These are phyloP conservation scores for Acanthoscelides obtectus DNA, from an alignment of 2,888 invertebrate genomes.

Conservation along the genomic window DNA sequence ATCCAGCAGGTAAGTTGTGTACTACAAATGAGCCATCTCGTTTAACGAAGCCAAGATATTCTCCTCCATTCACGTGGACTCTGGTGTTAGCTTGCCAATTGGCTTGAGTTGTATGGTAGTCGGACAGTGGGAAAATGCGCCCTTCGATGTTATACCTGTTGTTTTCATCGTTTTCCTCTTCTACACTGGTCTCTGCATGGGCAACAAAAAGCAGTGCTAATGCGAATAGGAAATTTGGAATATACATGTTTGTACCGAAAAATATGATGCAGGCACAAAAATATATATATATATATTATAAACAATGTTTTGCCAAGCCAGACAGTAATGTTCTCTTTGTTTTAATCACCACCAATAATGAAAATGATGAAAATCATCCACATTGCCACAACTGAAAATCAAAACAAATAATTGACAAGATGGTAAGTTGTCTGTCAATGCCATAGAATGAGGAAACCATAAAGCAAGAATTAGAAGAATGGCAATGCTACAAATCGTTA, in stretches of 20 bases:
- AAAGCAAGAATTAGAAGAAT: too few species aligned
- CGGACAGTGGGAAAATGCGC: conserved; percentile 66
- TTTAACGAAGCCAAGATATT: conserved; percentile 81
- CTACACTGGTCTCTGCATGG: conserved; percentile 26
- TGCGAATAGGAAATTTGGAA: not conserved
- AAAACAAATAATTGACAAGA: too few species aligned
- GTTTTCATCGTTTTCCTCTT: conserved; percentile 45
- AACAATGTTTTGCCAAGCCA: too few species aligned
- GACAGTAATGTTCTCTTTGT: too few species aligned
- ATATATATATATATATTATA: too few species aligned
- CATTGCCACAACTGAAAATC: too few species aligned
- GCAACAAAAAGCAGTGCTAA: not conserved
- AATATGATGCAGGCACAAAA: not conserved
- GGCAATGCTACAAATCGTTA: too few species aligned
- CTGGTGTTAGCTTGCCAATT: conserved; percentile 76
- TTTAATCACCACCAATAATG: too few species aligned
- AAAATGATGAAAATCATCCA: too few species aligned
- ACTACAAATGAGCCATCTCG: conserved; percentile 89
- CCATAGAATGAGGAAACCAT: too few species aligned
- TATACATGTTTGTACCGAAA: not conserved
- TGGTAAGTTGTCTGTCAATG: too few species aligned
- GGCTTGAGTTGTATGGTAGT: conserved; percentile 52
- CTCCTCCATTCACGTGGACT: conserved; percentile 83
- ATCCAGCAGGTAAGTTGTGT: conserved; percentile 84
- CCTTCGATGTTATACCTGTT: conserved; percentile 74